Conservation (phyloP, 2,113 vertebrate species). For the Macquaria australasica region DNA sequence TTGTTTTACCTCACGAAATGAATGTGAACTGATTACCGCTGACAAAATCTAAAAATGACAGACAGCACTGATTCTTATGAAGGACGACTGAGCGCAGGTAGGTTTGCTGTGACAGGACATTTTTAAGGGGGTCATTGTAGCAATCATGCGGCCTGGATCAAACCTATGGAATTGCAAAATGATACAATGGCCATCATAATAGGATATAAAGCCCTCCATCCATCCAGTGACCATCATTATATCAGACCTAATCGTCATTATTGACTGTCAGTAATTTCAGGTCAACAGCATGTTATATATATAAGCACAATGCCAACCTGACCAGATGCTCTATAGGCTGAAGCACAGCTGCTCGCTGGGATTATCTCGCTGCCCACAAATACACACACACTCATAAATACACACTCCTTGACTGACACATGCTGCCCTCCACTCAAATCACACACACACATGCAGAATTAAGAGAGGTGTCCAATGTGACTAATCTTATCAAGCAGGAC, state of each 20-base stretch:
- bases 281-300: constrained; percentile 67
- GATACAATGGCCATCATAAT: constrained; percentile 8
- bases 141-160: background rate
- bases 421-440: constrained; percentile 51
- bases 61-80: constrained; percentile 5
- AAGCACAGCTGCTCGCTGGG: constrained; percentile 70
- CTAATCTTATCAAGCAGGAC: constrained; percentile 68
- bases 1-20: background rate
- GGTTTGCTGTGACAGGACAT: constrained; percentile 14
- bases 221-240: constrained; percentile 34
- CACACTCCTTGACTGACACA: constrained; percentile 44
- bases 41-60: constrained; percentile 10
- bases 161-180: constrained; percentile 21
- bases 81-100: background rate
- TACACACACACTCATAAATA: constrained; percentile 26
- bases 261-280: constrained; percentile 67
- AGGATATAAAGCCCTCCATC: constrained; percentile 16
- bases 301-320: constrained; percentile 58
- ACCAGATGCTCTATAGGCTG: constrained; percentile 76
- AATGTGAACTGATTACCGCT: constrained; percentile 6
- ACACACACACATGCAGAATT: constrained; percentile 53
- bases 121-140: constrained; percentile 10
- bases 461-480: constrained; percentile 66
- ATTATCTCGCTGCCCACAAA: constrained; percentile 61
- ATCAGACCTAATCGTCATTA: constrained; percentile 68